Conservation (phyloP, 2,888 invertebrate species). For the Rhaphigaster nebulosa region DNA sequence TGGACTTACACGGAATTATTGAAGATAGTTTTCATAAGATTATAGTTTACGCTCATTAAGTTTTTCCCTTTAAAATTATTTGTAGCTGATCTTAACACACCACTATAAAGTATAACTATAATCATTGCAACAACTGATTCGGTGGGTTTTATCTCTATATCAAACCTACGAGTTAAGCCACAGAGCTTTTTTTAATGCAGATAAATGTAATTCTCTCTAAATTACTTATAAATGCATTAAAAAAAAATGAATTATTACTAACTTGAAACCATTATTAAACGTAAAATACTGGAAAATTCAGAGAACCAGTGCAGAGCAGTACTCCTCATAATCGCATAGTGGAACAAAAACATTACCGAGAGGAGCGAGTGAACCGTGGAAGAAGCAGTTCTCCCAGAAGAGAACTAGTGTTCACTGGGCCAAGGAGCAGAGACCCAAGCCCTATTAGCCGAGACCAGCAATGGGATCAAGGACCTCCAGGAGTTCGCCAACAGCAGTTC, state of each 20-base stretch:
- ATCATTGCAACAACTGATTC: background rate
- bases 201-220: too few species aligned
- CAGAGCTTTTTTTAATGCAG: background rate
- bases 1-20: too few species aligned
- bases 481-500: conserved; percentile 63
- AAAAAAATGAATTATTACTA: background rate
- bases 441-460: conserved; percentile 59
- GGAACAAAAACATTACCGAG: conserved; percentile 61
- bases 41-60: too few species aligned
- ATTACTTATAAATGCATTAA: too few species aligned
- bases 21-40: too few species aligned
- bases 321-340: conserved; percentile 62
- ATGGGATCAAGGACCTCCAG: conserved; percentile 59
- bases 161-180: background rate
- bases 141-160: background rate
- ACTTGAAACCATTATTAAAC: background rate
- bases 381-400: conserved; percentile 63
- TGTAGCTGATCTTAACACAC: background rate
- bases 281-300: conserved; percentile 27
- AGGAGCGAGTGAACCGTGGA: conserved; percentile 61
- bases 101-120: background rate
- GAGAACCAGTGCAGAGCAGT: conserved; percentile 65
- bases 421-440: conserved; percentile 64
- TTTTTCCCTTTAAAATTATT: background rate
- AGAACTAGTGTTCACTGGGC: conserved; percentile 65